These are phyloP conservation scores for Microplitis demolitor DNA, from an alignment of 1,140 invertebrate genomes.

Conservation along the genomic window DNA sequence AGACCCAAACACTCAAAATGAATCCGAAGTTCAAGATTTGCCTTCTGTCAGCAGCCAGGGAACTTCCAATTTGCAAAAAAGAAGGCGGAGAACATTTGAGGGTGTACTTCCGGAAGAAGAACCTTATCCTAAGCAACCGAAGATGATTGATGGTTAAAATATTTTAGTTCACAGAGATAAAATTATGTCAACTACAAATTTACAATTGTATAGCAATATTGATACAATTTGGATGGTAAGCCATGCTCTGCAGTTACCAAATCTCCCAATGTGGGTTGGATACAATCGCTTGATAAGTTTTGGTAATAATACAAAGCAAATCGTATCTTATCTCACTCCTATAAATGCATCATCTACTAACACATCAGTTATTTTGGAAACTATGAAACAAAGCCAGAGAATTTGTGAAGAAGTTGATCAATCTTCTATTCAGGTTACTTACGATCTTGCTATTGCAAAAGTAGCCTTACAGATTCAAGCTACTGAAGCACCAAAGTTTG, in stretches of 20 bases:
- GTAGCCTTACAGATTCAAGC: slow-evolving; percentile 36
- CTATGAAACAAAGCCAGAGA: slow-evolving; percentile 27
- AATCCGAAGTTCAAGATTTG: background rate
- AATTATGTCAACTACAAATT: too few relatives aligned
- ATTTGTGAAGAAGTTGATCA: slow-evolving; percentile 33
- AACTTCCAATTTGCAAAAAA: background rate
- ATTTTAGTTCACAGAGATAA: too few relatives aligned
- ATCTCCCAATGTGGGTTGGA: too few relatives aligned
- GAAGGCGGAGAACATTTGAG: background rate
- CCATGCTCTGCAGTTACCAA: too few relatives aligned
- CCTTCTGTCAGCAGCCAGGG: background rate
- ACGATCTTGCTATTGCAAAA: slow-evolving; percentile 51
- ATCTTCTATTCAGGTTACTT: slow-evolving; percentile 43
- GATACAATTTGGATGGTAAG: too few relatives aligned
- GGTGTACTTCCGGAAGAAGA: background rate
- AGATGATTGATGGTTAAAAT: too few relatives aligned
- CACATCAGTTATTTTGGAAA: slow-evolving; percentile 37
- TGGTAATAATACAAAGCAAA: background rate
- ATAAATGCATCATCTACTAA: slow-evolving; percentile 39
- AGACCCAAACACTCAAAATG: background rate
- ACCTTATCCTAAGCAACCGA: too few relatives aligned
- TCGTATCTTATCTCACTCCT: slow-evolving; percentile 31
- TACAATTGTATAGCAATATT: too few relatives aligned
- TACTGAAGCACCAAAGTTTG: slow-evolving; percentile 3
- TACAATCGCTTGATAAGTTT: too few relatives aligned